A percentile compares a stretch with the other conserved stretches of the same genome.
phyloP scores from a whole-genome alignment of 2,888 invertebrate genomes.

The Chorisops tibialis region DNA sequence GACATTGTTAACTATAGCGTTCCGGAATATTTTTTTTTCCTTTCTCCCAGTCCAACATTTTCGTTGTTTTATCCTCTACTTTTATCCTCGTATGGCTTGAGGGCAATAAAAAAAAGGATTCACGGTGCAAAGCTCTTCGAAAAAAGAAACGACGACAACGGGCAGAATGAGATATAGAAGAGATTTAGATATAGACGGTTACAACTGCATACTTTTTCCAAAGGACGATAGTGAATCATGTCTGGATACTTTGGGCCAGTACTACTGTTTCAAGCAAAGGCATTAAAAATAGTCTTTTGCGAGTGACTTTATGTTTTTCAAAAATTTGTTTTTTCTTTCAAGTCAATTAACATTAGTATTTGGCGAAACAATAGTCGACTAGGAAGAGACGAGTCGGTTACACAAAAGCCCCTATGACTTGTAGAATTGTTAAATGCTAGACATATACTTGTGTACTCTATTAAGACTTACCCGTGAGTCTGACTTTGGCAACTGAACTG shows the following conservation, averaged over 20 bases:
- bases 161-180: background rate
- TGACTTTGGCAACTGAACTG: slow-evolving; percentile 65
- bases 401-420: background rate
- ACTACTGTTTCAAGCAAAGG: background rate
- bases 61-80: slow-evolving; percentile 15
- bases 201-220: no score
- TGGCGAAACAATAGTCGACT: slow-evolving; percentile 13
- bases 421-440: background rate
- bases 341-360: slow-evolving; percentile 23
- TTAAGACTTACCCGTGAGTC: slow-evolving; percentile 63
- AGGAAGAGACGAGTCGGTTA: slow-evolving; percentile 11
- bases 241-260: slow-evolving; percentile 6
- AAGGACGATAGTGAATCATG: slow-evolving; percentile 11
- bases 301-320: background rate
- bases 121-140: slow-evolving; percentile 4
- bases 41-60: no score
- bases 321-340: slow-evolving; percentile 4
- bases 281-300: no score
- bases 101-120: slow-evolving; percentile 23
- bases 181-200: slow-evolving; percentile 3
- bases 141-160: no score
- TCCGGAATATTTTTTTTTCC: slow-evolving; percentile 17
- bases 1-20: slow-evolving; percentile 26
- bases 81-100: slow-evolving; percentile 14
- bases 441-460: background rate